phyloP scores from a whole-genome alignment of 2,797 vertebrate species.

The Danio kyathit region DNA sequence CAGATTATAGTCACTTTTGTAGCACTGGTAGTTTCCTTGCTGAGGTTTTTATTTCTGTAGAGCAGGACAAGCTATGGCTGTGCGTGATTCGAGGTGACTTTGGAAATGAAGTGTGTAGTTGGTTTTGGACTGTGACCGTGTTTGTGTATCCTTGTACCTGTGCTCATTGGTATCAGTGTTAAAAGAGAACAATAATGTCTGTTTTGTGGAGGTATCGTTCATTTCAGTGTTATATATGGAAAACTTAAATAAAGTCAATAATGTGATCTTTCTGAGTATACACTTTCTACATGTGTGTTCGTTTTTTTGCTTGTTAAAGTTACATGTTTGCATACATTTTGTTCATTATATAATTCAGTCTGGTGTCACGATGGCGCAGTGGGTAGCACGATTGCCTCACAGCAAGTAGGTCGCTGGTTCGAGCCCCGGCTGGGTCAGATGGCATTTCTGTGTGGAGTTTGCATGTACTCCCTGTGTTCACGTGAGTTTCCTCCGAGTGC shows the following conservation, averaged over 20 bases:
- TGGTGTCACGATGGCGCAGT: no score
- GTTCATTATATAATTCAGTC: not conserved
- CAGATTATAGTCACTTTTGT: slow-evolving; percentile 81
- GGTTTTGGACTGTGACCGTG: slow-evolving; percentile 79
- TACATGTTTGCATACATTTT: not conserved
- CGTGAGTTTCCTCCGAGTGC: no score
- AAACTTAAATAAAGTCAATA: slow-evolving; percentile 77
- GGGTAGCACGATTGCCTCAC: no score
- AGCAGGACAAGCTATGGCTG: slow-evolving; percentile 83
- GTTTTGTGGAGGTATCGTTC: slow-evolving; percentile 82
- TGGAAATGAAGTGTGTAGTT: slow-evolving; percentile 77
- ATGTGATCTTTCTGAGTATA: slow-evolving; percentile 36
- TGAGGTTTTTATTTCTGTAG: slow-evolving; percentile 77
- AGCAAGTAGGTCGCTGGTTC: no score
- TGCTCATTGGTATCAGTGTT: slow-evolving; percentile 84
- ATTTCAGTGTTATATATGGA: slow-evolving; percentile 86
- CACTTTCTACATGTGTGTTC: slow-evolving; percentile 28
- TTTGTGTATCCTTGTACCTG: slow-evolving; percentile 84
- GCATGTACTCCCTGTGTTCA: no score
- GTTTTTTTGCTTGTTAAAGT: not conserved
- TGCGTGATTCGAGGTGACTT: slow-evolving; percentile 72
- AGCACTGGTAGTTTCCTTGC: slow-evolving; percentile 79
- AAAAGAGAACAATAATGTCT: slow-evolving; percentile 81
- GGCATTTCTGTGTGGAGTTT: no score
- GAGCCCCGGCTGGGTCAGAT: no score